Percentiles rank a stretch among this genome's conserved stretches.
Conservation (phyloP, 2,797 vertebrate species). For the Rhincodon typus region DNA sequence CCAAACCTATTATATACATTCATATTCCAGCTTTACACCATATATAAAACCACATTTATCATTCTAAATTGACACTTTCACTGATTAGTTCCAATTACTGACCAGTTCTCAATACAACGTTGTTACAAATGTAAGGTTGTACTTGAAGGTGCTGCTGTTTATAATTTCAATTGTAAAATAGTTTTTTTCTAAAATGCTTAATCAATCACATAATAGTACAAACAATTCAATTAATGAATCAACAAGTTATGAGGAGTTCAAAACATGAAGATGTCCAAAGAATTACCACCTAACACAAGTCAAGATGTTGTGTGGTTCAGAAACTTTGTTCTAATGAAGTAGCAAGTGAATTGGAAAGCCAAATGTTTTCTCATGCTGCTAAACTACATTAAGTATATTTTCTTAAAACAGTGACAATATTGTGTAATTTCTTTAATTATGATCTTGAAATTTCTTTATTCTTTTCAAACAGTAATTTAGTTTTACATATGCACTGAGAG, state of each 20-base stretch:
- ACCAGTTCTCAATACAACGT: neutral
- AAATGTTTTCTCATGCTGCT: neutral
- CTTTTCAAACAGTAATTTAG: neutral
- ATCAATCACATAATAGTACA: neutral
- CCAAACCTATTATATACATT: slow-evolving; percentile 23
- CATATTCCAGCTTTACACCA: slow-evolving; percentile 10
- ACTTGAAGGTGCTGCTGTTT: neutral
- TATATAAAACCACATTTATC: slow-evolving; percentile 9
- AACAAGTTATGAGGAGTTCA: neutral
- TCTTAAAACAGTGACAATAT: neutral
- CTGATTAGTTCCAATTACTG: neutral
- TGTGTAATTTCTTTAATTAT: neutral
- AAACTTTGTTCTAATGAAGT: neutral
- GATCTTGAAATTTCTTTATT: slow-evolving; percentile 14
- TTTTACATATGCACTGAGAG: too few relatives aligned
- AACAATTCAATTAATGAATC: slow-evolving; percentile 27
- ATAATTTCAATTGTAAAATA: neutral
- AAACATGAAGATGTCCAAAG: neutral
- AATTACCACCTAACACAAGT: neutral
- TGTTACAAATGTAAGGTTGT: neutral
- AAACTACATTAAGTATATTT: neutral
- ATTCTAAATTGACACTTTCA: neutral
- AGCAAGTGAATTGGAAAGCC: slow-evolving; percentile 13
- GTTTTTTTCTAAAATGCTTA: slow-evolving; percentile 13
- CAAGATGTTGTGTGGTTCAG: neutral